Conservation (phyloP, 2,113 vertebrate genomes). For the Eurystomus gularis region DNA sequence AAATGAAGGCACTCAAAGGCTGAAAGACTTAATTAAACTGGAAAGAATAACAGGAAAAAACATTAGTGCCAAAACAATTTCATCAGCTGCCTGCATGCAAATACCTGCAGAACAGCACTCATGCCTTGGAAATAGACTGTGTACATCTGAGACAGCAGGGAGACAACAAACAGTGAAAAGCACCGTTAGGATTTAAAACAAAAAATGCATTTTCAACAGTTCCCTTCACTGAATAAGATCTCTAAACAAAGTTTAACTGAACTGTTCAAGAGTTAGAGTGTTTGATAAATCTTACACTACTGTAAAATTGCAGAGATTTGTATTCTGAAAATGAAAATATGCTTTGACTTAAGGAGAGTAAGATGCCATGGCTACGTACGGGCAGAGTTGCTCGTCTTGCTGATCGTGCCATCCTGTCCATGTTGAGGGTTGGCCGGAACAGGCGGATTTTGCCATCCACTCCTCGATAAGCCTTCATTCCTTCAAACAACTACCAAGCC, state of each 20-base stretch:
- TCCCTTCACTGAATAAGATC: neutral
- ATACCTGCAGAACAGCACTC: neutral
- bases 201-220: neutral
- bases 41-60: neutral
- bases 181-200: neutral
- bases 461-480: slow-evolving; percentile 88
- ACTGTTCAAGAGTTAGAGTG: neutral
- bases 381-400: slow-evolving; percentile 83
- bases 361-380: slow-evolving; percentile 66
- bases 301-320: neutral
- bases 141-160: neutral
- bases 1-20: neutral
- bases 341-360: neutral
- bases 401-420: slow-evolving; percentile 84
- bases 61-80: neutral
- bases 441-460: slow-evolving; percentile 83
- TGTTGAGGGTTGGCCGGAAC: slow-evolving; percentile 88
- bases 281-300: neutral
- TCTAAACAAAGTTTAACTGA: neutral
- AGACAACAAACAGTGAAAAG: neutral
- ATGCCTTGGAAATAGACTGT: neutral
- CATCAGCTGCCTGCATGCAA: neutral
- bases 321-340: neutral
- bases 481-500: slow-evolving; percentile 85
- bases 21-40: neutral